A percentile compares a stretch with the other conserved stretches of the same genome.
phyloP scores from a whole-genome alignment of 2,888 invertebrate species.

The Drosophila emarginata region DNA sequence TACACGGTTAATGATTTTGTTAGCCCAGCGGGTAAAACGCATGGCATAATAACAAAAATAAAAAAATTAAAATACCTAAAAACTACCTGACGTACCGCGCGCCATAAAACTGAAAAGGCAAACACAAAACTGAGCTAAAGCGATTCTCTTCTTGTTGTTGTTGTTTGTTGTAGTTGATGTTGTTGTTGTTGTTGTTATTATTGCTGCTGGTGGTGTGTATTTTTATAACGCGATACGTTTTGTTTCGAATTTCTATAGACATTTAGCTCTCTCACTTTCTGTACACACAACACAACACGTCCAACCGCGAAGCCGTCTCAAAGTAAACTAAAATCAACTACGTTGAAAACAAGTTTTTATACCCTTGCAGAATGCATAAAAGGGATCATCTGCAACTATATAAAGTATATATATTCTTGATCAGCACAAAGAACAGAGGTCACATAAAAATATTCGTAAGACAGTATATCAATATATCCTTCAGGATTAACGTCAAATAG shows the following conservation, averaged over 20 bases:
- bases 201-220: constrained; percentile 34
- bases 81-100: constrained; percentile 71
- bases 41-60: constrained; percentile 38
- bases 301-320: constrained; percentile 81
- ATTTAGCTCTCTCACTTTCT: constrained; percentile 42
- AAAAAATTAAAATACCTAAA: constrained; percentile 36
- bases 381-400: neutral
- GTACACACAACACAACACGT: constrained; percentile 48
- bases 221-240: constrained; percentile 51
- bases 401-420: neutral
- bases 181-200: constrained; percentile 18
- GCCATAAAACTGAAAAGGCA: constrained; percentile 67
- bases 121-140: constrained; percentile 43
- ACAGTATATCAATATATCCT: neutral
- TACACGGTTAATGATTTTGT: constrained; percentile 61
- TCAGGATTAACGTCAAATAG: no score
- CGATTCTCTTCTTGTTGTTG: constrained; percentile 23
- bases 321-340: constrained; percentile 80
- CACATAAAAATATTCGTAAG: neutral
- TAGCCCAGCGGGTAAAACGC: constrained; percentile 40
- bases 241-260: constrained; percentile 55
- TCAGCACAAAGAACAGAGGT: neutral
- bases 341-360: constrained; percentile 82
- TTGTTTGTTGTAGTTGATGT: constrained; percentile 30
- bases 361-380: constrained; percentile 13